Evolutionary conservation across 2,888 invertebrate species (phyloP).

Genomic region (Hermodice carunculata): DNA sequence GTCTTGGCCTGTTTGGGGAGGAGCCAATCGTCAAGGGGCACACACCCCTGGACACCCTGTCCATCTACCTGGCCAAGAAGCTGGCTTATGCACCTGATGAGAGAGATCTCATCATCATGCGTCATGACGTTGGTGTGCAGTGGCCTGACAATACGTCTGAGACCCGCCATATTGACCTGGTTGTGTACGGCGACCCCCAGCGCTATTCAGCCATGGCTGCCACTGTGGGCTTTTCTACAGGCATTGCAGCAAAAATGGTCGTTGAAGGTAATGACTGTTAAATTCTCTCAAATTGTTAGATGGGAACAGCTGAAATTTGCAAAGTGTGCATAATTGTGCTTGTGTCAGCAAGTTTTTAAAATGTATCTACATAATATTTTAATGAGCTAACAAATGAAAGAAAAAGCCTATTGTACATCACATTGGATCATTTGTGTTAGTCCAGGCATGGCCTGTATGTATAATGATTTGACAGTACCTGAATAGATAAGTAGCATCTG

Average conservation of each 20-base stretch:
- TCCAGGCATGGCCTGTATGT: too few species aligned
- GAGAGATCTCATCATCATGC: slow-evolving; percentile 92
- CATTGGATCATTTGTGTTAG: too few species aligned
- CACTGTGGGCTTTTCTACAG: slow-evolving; percentile 93
- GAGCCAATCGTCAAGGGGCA: slow-evolving; percentile 82
- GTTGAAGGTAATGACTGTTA: slow-evolving; percentile 83
- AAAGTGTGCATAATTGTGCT: background rate
- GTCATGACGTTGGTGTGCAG: slow-evolving; percentile 92
- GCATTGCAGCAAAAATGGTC: slow-evolving; percentile 97
- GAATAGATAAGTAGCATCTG: too few species aligned
- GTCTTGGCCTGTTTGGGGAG: slow-evolving; percentile 88
- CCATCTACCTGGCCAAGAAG: slow-evolving; percentile 86
- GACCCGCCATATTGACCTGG: slow-evolving; percentile 81
- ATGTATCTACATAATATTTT: background rate
- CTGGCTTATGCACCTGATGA: slow-evolving; percentile 80
- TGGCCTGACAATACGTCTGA: slow-evolving; percentile 89
- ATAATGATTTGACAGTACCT: too few species aligned
- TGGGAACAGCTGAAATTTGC: background rate
- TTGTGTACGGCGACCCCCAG: slow-evolving; percentile 82
- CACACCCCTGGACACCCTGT: slow-evolving; percentile 93
- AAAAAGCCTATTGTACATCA: too few species aligned
- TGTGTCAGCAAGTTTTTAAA: background rate
- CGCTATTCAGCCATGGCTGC: slow-evolving; percentile 97
- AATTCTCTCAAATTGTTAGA: background rate
- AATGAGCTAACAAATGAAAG: too few species aligned